Base-by-base conservation (phyloP, 2,888 invertebrate genomes). In the Unio delphinus region DNA sequence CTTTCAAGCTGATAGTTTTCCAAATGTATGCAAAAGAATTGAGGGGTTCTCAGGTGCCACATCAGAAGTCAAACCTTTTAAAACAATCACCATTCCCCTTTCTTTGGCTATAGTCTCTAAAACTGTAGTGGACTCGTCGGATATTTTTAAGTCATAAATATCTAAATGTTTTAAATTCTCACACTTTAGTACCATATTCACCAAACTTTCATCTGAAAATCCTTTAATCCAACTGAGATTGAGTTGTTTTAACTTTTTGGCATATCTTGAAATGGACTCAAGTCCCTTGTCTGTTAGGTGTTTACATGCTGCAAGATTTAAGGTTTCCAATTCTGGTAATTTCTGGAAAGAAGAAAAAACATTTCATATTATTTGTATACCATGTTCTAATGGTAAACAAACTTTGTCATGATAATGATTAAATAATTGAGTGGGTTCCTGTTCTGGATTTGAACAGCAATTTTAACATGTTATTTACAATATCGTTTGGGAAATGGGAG, bases 241-340 rank as follows among this genome's bases (percentile, higher is more conserved):
- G 0, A 88, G 71, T 20, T 83, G 72, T 60, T 71, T 62, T 8
- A 88, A 63, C 7, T 83, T 74, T 34, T 75, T 76, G 54, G 76
- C 74, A 66, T 80, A 72, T 75, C 80, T 83, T 56, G 65, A 64
- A 58, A 88, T 67, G 7, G 82, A 73, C 7, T 69, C 65, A 18
- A 86, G 59, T 6, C 83, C 72, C 54, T 80, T 76, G 68, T 86
- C 85, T 20, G 86, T 87, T 34, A 88, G 56, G 73, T 87, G 85
- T 64, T 78, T 79, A 74, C 88, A 88, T 1, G 80, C 79, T 30
- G 82, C 75, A 55, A 88, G 65, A 70, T 81, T 86, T 20, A 88
- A 71, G 4, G 79, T 80, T 69, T 84, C 80, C 60, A 88, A 73
- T 1, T 77, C 45, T 7, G 80, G 76, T 20, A 87, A 68, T 75